Evolutionary conservation across 2,113 vertebrate species (phyloP).

Genomic region (Vireo altiloquus): DNA sequence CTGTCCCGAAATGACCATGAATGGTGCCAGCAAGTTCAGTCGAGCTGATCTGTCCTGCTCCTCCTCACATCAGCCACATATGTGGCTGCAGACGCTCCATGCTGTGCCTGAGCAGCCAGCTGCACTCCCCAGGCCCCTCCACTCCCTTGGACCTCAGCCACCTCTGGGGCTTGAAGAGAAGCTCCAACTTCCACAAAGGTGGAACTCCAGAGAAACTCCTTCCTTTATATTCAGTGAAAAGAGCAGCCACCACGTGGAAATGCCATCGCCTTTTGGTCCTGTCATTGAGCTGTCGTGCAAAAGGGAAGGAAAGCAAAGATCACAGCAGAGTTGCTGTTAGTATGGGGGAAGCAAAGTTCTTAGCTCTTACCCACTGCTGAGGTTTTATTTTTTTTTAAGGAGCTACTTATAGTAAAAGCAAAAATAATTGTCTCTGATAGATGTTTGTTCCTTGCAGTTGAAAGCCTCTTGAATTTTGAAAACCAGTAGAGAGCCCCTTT

Average conservation of each 20-base stretch:
- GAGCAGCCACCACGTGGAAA: neutral
- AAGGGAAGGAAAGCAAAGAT: neutral
- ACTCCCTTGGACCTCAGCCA: neutral
- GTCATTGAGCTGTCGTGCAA: neutral
- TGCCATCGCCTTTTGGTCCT: neutral
- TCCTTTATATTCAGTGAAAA: neutral
- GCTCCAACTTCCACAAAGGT: neutral
- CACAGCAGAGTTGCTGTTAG: neutral
- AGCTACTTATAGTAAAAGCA: neutral
- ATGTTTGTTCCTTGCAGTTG: neutral
- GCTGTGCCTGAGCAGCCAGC: neutral
- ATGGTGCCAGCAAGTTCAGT: neutral
- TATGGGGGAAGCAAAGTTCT: neutral
- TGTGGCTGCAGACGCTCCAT: neutral
- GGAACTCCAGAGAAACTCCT: neutral
- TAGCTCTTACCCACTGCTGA: neutral
- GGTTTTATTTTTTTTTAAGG: neutral
- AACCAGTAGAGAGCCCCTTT: neutral
- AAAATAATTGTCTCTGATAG: neutral
- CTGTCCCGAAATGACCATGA: neutral
- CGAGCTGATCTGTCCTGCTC: neutral
- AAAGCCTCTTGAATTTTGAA: conserved; percentile 20
- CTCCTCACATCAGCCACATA: conserved; percentile 1
- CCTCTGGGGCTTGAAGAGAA: neutral
- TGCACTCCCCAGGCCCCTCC: neutral